These are phyloP conservation scores for Heliocidaris erythrogramma DNA, from an alignment of 35 echinoderm and acorn worm genomes.

Conservation along the genomic window DNA sequence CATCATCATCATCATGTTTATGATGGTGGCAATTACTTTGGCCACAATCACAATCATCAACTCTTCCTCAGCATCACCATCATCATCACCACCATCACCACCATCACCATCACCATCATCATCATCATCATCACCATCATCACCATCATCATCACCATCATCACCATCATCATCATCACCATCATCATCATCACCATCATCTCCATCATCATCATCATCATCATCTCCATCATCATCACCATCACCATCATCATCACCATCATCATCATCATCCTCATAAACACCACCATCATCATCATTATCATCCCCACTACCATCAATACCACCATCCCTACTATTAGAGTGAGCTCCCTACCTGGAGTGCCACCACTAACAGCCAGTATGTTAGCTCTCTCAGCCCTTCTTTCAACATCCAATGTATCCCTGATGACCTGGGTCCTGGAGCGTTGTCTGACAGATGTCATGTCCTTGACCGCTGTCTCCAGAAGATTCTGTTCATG, in stretches of 20 bases:
- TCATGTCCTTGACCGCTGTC: conserved; percentile 72
- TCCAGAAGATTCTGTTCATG: conserved; percentile 94
- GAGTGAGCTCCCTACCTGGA: conserved; percentile 58
- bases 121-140: not conserved
- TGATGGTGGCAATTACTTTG: not conserved
- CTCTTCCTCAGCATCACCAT: not conserved
- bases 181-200: not conserved
- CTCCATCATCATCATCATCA: conserved; percentile 32
- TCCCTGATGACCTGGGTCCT: conserved; percentile 57
- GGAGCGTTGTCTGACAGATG: conserved; percentile 61
- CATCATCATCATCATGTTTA: not conserved
- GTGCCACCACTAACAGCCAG: conserved; percentile 80
- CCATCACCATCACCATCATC: not conserved
- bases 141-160: not conserved
- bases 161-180: conserved; percentile 29
- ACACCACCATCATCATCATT: not conserved
- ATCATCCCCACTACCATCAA: not conserved
- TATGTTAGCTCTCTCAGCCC: conserved; percentile 83
- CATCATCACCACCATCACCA: conserved; percentile 47
- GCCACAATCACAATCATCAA: conserved; percentile 25
- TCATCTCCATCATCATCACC: not conserved
- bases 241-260: conserved; percentile 37
- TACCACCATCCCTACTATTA: not conserved
- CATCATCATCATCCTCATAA: conserved; percentile 35
- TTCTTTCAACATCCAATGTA: conserved; percentile 63